Conservation (phyloP, 2,113 vertebrate species). For the Myodes glareolus region DNA sequence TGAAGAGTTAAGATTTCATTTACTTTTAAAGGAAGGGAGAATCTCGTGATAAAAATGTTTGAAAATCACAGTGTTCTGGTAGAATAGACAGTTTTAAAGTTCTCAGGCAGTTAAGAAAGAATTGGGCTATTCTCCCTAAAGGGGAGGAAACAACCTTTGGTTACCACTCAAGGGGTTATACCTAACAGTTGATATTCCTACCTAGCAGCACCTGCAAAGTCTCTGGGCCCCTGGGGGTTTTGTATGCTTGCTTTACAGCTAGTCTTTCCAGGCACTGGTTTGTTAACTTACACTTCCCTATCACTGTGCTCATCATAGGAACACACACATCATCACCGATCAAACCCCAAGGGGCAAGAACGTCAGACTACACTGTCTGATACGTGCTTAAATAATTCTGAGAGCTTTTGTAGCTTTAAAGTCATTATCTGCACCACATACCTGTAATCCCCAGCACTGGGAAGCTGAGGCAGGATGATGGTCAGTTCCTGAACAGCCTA, state of each 20-base stretch:
- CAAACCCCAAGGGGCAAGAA: not conserved
- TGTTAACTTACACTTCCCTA: not conserved
- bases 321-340: not conserved
- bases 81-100: slow-evolving; percentile 23
- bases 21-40: not conserved
- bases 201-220: not conserved
- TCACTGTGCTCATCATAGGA: not conserved
- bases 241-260: not conserved
- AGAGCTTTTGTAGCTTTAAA: not conserved
- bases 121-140: not conserved
- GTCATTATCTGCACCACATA: not conserved
- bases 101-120: not conserved
- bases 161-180: not conserved
- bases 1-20: not conserved
- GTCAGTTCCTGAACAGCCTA: not conserved
- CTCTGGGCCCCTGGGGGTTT: not conserved
- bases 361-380: slow-evolving; percentile 14
- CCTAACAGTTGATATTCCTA: not conserved
- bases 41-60: slow-evolving; percentile 29
- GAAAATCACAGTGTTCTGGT: not conserved
- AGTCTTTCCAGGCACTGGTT: not conserved
- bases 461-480: not conserved
- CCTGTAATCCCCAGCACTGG: not conserved
- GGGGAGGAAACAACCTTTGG: accelerated
- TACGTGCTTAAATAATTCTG: slow-evolving; percentile 6